Conservation (phyloP, 2,888 invertebrate genomes). For the Leucophora obtusa region DNA sequence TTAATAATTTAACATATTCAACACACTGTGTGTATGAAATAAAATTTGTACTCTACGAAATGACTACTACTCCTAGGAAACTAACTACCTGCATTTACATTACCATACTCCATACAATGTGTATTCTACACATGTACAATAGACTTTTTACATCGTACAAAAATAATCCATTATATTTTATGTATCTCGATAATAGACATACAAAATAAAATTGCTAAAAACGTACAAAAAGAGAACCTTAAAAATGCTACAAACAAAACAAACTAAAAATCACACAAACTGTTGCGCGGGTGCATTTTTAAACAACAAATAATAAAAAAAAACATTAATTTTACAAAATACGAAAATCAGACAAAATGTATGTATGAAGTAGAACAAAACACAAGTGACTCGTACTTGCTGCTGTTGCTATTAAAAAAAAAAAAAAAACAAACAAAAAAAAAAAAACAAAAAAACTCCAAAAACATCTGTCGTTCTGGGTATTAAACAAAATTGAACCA, state of each 20-base stretch:
- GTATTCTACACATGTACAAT: too few species aligned
- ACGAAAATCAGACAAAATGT: conserved; percentile 36
- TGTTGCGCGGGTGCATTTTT: conserved; percentile 58
- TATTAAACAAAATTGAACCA: conserved; percentile 43
- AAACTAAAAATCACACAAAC: conserved; percentile 20
- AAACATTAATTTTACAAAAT: conserved; percentile 6
- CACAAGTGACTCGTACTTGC: conserved; percentile 31
- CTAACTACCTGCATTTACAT: conserved; percentile 24
- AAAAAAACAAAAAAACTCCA: conserved; percentile 11
- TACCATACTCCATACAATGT: neutral
- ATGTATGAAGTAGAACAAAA: conserved; percentile 21
- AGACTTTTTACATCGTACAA: too few species aligned
- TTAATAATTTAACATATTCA: conserved; percentile 52
- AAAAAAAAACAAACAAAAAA: too few species aligned
- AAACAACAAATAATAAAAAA: conserved; percentile 11
- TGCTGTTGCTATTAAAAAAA: conserved; percentile 8
- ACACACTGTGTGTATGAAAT: neutral
- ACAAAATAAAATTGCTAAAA: neutral
- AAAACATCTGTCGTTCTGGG: conserved; percentile 65
- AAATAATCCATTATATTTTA: conserved; percentile 17
- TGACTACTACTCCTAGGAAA: conserved; percentile 8
- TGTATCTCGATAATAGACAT: conserved; percentile 20
- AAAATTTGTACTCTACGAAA: neutral
- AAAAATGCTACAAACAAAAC: neutral
- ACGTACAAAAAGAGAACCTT: neutral